Base-by-base conservation (phyloP, 2,888 invertebrate species). In the Stenchaetothrips biformis region DNA sequence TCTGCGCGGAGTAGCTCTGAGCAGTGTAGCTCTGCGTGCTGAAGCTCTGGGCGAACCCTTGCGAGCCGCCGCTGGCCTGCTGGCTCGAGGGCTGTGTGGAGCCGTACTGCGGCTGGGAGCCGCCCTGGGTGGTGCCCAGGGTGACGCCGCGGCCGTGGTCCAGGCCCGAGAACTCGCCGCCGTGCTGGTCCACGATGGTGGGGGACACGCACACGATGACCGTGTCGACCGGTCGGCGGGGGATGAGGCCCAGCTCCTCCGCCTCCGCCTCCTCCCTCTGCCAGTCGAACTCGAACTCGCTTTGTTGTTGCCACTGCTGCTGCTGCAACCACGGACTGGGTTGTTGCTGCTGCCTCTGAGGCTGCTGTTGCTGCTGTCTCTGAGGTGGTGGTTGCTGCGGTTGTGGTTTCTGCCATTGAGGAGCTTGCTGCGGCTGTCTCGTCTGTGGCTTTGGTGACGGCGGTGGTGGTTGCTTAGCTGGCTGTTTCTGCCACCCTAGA, bases 181-280 rank as follows among this genome's bases (percentile, higher is more conserved):
- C 25, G 67, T 25, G 8, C 67, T 74, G 21, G 21, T 74, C 67
- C 67, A 11, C 67, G 25, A 25, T 21, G 67, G 67, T 25, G 7
- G 67, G 67, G 2, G 67, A 74, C 25, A 74, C 67, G 25, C 21
- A 21, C 67, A 74, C 7, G 11, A 74, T 11, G 67, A 74, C 11
- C 21, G n/a, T n/a, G 67, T 74, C 67, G 25, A 25, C 21, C 8
- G 1, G 9, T 2, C 25, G 67, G 67, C 8, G 0, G 9, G 67
- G 67, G 21, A 74, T n/a, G 21, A 74, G 21, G 25, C 67, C 67
- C n/a, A 74, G 67, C 25, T 74, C 67, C 67, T 74, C 67, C 1
- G 67, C 67, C 67, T 74, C 67, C 67, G 7, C 67, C 25, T 74
- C 67, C 67, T 74, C 67, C 8, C 67, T 21, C 67, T 74, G 67